Evolutionary conservation across 1,140 invertebrate species (phyloP), one percentile per base, ranked within the genome.

Genomic region (Orussus abietinus): DNA sequence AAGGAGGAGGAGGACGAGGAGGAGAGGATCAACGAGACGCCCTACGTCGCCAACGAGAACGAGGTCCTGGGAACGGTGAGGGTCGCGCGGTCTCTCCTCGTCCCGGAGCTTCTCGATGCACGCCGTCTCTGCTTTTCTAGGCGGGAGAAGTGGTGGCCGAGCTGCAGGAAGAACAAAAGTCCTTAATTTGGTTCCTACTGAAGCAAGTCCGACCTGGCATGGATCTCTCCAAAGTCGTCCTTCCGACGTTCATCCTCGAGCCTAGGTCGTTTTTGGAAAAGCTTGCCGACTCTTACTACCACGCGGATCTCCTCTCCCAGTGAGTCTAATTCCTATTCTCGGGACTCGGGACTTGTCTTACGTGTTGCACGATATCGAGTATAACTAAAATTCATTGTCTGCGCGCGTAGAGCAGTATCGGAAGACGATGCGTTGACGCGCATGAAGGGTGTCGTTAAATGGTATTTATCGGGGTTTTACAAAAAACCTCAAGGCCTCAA

Each of bases 151-250:
- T 94, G 54, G 88, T 92, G 2, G 87, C 95, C 62, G 92, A 95
- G 66, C 78, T 97, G 17, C 87, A 86, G 9, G 93, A 97, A 35
- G 92, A 96, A 65, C 94, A 96, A 73, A 96, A 95, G 66, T 92
- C 89, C 14, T 72, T 96, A 19, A 86, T 97, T 57, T 96, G 92
- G 92, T 91, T 86, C 56, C 76, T 96, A 11, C 76, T 96, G 53
- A 96, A 96, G 70, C 92, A 96, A 79, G 90, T 95, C 55, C 77
- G 92, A 14, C 93, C 93, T 12, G 92, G 93, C 12, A 96, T 96
- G 92, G 93, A 96, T 74, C 72, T 96, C n/a, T 93, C 90, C 34
- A 92, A 94, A 72, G 92, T 96, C 18, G 91, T 94, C 5, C 72
- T 96, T 31, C 92, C 92, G 0, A 91, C 88, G 0, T 91, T 90